These are phyloP conservation scores for Microchirus variegatus DNA, from an alignment of 2,797 vertebrate genomes.

Conservation along the genomic window DNA sequence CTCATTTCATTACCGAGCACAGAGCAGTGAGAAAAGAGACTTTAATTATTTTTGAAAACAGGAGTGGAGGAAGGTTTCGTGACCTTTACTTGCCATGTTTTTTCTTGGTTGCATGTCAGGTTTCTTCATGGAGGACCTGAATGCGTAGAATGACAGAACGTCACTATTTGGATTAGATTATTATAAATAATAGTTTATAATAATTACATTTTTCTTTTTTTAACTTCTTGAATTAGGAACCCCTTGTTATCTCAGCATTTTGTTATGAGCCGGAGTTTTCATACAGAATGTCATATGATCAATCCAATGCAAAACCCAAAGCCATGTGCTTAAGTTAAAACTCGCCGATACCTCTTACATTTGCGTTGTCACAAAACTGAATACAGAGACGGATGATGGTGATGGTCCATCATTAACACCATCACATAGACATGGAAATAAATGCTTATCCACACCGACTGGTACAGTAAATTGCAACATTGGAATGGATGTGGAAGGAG, in stretches of 20 bases:
- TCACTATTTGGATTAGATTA: no score
- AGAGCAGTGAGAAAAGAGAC: not conserved
- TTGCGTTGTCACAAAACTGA: not conserved
- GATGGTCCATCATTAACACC: constrained; percentile 2
- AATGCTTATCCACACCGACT: not conserved
- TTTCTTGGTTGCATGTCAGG: not conserved
- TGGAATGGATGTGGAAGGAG: constrained; percentile 17
- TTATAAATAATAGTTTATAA: constrained; percentile 28
- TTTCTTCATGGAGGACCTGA: not conserved
- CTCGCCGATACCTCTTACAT: not conserved
- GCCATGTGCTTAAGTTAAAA: no score
- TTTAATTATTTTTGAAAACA: constrained; percentile 18
- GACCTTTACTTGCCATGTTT: not conserved
- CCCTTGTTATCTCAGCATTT: not conserved
- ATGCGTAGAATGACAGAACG: not conserved
- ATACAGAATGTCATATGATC: not conserved
- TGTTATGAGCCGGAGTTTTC: not conserved
- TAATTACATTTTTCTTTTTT: constrained; percentile 2
- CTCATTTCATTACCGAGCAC: constrained; percentile 20
- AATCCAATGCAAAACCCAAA: constrained; percentile 5
- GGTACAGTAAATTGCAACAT: not conserved
- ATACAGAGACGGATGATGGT: no score
- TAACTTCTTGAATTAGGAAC: no score
- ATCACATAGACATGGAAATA: not conserved
- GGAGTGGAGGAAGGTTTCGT: not conserved